Percentiles rank a stretch among this genome's conserved stretches.
phyloP scores from a whole-genome alignment of 2,113 vertebrate species.

The Gymnogyps californianus region DNA sequence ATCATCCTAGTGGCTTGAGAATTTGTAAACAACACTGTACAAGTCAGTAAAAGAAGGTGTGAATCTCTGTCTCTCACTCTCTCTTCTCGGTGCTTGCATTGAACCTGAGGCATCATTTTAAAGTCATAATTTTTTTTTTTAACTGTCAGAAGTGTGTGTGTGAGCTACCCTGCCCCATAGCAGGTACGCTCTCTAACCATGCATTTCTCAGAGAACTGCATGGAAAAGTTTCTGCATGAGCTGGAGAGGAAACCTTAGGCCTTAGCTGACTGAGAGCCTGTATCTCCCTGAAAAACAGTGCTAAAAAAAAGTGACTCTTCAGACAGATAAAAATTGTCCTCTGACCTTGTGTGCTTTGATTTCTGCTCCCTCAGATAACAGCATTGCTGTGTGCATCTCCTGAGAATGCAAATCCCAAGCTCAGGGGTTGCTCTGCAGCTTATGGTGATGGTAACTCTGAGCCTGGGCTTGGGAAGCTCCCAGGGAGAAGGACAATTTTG shows the following conservation, averaged over 20 bases:
- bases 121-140: background rate
- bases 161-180: background rate
- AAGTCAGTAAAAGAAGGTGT: background rate
- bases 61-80: background rate
- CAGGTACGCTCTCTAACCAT: fast-evolving
- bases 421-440: background rate
- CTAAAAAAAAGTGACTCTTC: background rate
- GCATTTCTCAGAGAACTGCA: background rate
- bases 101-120: background rate
- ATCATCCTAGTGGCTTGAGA: background rate
- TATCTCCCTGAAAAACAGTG: background rate
- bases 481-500: background rate
- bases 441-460: background rate
- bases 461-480: background rate
- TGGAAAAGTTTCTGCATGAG: background rate
- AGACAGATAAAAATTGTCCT: background rate
- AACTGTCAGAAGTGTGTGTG: background rate
- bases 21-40: background rate
- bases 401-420: background rate
- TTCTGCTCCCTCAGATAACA: background rate
- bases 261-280: background rate
- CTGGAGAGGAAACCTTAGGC: background rate
- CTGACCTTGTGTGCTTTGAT: background rate
- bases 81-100: background rate
- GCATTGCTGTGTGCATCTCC: background rate